Conservation (phyloP, 2,113 vertebrate genomes). For the Danionella cerebrum region DNA sequence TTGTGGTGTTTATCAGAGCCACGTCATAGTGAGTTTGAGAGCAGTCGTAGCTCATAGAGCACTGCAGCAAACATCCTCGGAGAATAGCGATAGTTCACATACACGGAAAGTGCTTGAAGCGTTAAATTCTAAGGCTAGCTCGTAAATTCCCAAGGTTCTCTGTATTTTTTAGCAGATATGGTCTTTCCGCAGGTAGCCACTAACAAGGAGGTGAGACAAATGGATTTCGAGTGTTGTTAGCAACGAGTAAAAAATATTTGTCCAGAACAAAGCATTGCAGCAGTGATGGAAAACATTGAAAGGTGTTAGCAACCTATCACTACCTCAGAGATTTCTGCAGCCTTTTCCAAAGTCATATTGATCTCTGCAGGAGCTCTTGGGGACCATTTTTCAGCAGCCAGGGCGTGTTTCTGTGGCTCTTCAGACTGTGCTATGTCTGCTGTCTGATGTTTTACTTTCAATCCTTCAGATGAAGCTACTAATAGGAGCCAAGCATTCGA, state of each 20-base stretch:
- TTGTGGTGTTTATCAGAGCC: conserved; percentile 6
- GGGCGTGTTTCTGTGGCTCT: background rate
- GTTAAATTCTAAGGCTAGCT: background rate
- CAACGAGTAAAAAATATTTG: too few relatives aligned
- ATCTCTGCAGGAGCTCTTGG: background rate
- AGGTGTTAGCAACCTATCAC: background rate
- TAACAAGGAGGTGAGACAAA: too few relatives aligned
- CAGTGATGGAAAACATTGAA: background rate
- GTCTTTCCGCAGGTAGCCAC: too few relatives aligned
- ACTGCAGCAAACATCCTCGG: background rate
- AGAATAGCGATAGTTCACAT: background rate
- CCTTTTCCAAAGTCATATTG: background rate
- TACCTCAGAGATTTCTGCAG: background rate
- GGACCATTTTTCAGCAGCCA: background rate
- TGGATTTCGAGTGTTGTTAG: too few relatives aligned
- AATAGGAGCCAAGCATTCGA: background rate
- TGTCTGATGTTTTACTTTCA: background rate
- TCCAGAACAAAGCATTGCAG: background rate
- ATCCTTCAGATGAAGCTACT: background rate
- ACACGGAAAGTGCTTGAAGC: background rate
- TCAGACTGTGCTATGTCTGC: background rate
- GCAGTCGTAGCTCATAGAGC: background rate
- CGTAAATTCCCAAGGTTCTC: background rate
- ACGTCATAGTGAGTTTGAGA: background rate
- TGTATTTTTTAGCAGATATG: background rate